Base-by-base conservation (phyloP, 2,888 invertebrate species). In the Psylliodes chrysocephalus region DNA sequence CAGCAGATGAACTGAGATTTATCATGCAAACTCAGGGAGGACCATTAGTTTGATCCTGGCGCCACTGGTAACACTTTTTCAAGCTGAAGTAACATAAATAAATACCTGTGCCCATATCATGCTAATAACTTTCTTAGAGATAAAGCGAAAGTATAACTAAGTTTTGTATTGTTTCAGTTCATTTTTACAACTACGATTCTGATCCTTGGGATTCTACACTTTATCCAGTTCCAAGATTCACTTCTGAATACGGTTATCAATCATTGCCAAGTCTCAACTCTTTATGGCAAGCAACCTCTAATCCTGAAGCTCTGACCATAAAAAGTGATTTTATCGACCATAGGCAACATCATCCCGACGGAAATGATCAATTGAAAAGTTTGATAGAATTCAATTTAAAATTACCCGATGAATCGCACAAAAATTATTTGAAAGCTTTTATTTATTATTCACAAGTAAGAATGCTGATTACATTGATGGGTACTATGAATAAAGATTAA, bases 231-330 rank as follows among this genome's bases (percentile, higher is more conserved):
- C 89, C 95, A 0, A 86, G 98, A 73, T 98, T 98, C 82, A 90
- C 91, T 2, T 97, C 98, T 0, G 99, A 99, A 82, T 99, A 95
- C 78, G 99, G 99, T 0, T 91, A 93, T 71, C 98, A 98, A 82
- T 93, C 96, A 0, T 84, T 94, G 69, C 96, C 98, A 0, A 90
- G 91, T 1, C 79, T 90, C 14, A 83, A 85, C 35, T 89, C 94
- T 0, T 85, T 94, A 82, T 78, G 83, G 44, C 85, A 86, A 12
- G 90, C 89, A 0, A 85, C 88, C 0, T 82, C 83, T 14, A 79
- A 82, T 2, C 73, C 77, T 1, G 81, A 64, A 8, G 87, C 90
- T 78, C 84, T 89, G 25, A 72, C 77, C 10, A 70, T 87, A 6
- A 75, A 82, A 0, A 89, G 91, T 55, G 79, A 85, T 0, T 90